Evolutionary conservation across 2,888 invertebrate genomes (phyloP), one percentile per base, ranked within the genome.

Genomic region (Philereme vetulata): DNA sequence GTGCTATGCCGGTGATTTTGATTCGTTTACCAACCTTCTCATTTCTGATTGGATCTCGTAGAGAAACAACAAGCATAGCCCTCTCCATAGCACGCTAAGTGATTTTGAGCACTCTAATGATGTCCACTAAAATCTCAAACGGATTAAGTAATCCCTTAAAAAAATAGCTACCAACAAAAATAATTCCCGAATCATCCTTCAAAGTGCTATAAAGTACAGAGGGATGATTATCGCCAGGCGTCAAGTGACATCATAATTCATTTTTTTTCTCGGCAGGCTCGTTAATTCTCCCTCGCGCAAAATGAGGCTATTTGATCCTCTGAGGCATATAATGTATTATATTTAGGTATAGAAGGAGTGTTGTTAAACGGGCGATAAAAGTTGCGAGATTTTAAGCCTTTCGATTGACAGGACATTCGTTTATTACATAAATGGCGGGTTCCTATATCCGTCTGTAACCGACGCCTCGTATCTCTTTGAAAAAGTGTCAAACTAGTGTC

Each of bases 241-340:
- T 84, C 80, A 72, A 78, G 78, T 83, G 78, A 79, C 79, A 78
- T 74, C 70, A 81, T 84, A 80, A 76, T 75, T 84, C 81, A 77
- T 78, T 80, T 82, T 82, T 78, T 76, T 73, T 66, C 70, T 58
- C 65, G 65, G 61, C 65, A 65, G 69, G 58, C 81, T 80, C 82
- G 78, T 82, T 82, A 81, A 83, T 80, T 80, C 77, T 66, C 75
- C 74, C 74, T 74, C 70, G 72, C 75, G 74, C 77, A 72, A 76
- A 81, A 80, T 80, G 77, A 77, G 77, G 77, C 75, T 71, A 82
- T 82, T 81, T 74, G 80, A 80, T 78, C 74, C 77, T 74, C 74
- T 73, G 70, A 49, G 66, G 72, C 62, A 50, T 58, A 60, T 80
- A 78, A 76, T 69, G 73, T 75, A 44, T n/a, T 10, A 70, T 51